Conservation (phyloP, 2,888 invertebrate species). For the Zaprionus bogoriensis region DNA sequence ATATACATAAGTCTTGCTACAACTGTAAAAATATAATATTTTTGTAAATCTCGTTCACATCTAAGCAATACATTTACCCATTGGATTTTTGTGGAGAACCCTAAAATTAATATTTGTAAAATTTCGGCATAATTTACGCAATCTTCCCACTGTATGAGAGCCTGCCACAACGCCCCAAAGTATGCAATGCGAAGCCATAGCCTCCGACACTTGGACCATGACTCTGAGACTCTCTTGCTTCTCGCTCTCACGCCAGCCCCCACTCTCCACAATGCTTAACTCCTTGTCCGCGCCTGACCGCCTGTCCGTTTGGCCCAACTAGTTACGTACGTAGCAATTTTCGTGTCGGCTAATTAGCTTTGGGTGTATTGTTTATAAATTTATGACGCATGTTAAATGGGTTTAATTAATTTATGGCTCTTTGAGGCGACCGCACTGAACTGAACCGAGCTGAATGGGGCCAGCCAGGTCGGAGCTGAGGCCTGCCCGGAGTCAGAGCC, state of each 20-base stretch:
- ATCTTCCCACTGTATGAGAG: conserved; percentile 24
- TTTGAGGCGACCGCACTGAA: conserved; percentile 42
- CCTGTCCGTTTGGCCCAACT: conserved; percentile 15
- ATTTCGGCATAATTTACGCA: not conserved
- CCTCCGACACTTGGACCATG: conserved; percentile 43
- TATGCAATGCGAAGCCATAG: conserved; percentile 50
- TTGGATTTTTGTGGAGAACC: too few species aligned
- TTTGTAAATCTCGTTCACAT: too few species aligned
- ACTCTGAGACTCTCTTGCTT: conserved; percentile 17
- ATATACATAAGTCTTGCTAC: too few species aligned
- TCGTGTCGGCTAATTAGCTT: conserved; percentile 78
- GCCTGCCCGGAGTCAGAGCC: conserved; percentile 4
- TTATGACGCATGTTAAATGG: conserved; percentile 79
- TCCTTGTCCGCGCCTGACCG: not conserved
- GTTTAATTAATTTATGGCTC: conserved; percentile 77
- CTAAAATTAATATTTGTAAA: too few species aligned
- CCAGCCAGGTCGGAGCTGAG: conserved; percentile 1
- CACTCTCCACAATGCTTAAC: not conserved
- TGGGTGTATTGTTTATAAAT: conserved; percentile 79
- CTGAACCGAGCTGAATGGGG: conserved; percentile 1
- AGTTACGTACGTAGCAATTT: conserved; percentile 63
- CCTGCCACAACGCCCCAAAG: conserved; percentile 18
- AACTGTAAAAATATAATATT: too few species aligned
- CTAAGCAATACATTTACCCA: too few species aligned
- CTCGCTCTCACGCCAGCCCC: not conserved